Base-by-base conservation (phyloP, 2,888 invertebrate species). In the Malacosoma neustria region DNA sequence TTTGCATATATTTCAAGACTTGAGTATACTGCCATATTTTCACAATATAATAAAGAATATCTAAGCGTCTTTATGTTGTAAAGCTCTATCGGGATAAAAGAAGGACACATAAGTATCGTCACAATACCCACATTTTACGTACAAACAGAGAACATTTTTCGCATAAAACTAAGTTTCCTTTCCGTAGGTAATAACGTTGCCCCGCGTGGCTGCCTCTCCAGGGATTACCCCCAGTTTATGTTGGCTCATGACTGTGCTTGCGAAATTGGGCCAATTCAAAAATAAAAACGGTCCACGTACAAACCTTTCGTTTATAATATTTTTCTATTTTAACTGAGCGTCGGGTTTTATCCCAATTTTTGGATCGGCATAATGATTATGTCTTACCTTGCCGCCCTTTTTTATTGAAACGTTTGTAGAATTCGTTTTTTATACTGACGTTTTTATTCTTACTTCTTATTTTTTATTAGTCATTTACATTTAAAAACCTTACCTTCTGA, bases 211-310 rank as follows among this genome's bases (percentile, higher is more conserved):
- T 59, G 60, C 54, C 59, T 55, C 65, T 54, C 57, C 29, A 39
- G 52, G 64, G 62, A 62, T 64, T 63, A 62, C 54, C 41, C 50
- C 49, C 47, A 60, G 62, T 63, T 64, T 62, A 64, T 63, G 60
- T 54, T 51, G 52, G 22, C 22, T 22, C 22, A 9, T 22, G 22
- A 3, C 5, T 3, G 22, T 51, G 59, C 60, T 54, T 55, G 51
- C 57, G 48, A 61, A 64, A 63, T 63, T 62, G 60, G 57, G 61
- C 49, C 55, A 54, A 65, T 61, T 63, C 57, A 60, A 62, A 64
- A 64, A 60, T 59, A 60, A 59, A 59, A 59, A 63, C 48, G 47
- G 53, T 40, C 42, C 39, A 50, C 57, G 48, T 39, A 49, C 22
- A 22, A 22, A 48, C 49, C 48, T 40, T 47, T 49, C 49, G 46